These are phyloP conservation scores for Psammodynastes pulverulentus DNA, from an alignment of 2,113 vertebrate genomes.

Conservation along the genomic window DNA sequence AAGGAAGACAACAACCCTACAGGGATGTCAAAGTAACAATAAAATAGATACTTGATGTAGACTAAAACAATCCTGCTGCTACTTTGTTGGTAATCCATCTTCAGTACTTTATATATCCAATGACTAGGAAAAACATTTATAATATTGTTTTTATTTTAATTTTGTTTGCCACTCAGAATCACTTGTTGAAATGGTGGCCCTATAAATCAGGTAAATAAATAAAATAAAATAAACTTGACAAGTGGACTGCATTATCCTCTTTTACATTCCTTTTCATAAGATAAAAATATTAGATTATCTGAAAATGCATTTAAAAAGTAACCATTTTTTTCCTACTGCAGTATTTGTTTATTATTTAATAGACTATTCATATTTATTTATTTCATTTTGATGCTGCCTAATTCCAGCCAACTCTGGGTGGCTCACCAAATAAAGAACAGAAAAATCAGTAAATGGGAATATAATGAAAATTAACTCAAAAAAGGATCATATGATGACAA, in stretches of 20 bases:
- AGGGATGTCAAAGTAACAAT: conserved; percentile 17
- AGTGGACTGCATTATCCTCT: neutral
- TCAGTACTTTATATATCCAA: conserved; percentile 20
- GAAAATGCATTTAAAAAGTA: neutral
- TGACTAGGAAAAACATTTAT: conserved; percentile 5
- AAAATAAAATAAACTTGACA: neutral
- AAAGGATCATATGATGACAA: neutral
- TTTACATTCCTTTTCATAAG: neutral
- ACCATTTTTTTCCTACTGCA: neutral
- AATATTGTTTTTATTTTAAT: neutral
- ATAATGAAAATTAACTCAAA: neutral
- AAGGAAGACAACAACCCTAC: conserved; percentile 22
- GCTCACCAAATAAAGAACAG: neutral
- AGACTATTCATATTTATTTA: neutral
- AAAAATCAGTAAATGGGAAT: neutral
- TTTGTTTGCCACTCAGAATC: neutral
- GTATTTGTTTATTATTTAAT: neutral
- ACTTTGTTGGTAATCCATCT: conserved; percentile 2
- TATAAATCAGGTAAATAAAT: neutral
- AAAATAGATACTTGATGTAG: conserved; percentile 1
- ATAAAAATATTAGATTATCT: neutral
- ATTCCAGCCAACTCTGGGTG: neutral
- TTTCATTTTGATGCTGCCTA: neutral
- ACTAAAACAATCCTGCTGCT: conserved; percentile 22
- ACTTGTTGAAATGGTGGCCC: neutral